Evolutionary conservation across 2,888 invertebrate species (phyloP), one percentile per base, ranked within the genome.

Genomic region (Gastracanthus pulcherrimus): DNA sequence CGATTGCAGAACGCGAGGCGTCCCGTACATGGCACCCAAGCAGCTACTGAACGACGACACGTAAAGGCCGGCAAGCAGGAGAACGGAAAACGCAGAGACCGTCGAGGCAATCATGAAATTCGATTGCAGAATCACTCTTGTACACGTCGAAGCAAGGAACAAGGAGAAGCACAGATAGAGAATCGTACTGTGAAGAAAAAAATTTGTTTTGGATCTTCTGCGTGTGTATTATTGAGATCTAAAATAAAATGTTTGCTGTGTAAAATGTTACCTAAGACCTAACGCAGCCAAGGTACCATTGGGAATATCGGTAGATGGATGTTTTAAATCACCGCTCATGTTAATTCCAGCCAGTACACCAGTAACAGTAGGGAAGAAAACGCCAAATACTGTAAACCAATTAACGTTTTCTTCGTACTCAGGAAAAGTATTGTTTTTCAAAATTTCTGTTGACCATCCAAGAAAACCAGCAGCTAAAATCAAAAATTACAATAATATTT

Each of bases 321-420:
- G 96, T 86, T 95, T 94, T 78, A 99, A 94, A 92, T 99, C 99
- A 16, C 98, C 98, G 89, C 98, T 98, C 99, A 99, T 99, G 90
- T 99, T 99, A 86, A 99, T 98, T 41, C 99, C 99, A 6, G 99
- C 98, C 85, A 99, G 93, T 83, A 99, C 97, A 19, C 99, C 99
- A 66, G 99, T 98, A 34, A 99, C 97, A 0, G 99, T 98, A 16
- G 99, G 98, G 91, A 99, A 99, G 92, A 99, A 99, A 2, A 99
- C 97, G 38, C 99, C 99, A 92, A 99, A 98, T 55, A 98, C 98
- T 71, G 96, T 96, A 92, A 99, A 99, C 97, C 98, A 99, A 82
- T 95, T 96, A 88, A 98, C 96, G 9, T 95, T 95, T 76, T 95
- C 94, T 74, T 94, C 93, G 92, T 97, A 98, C 74, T 94, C 93